Percentiles rank a stretch among this genome's conserved stretches.
Conservation (phyloP, 2,797 vertebrate species). For the Margarornis squamiger region DNA sequence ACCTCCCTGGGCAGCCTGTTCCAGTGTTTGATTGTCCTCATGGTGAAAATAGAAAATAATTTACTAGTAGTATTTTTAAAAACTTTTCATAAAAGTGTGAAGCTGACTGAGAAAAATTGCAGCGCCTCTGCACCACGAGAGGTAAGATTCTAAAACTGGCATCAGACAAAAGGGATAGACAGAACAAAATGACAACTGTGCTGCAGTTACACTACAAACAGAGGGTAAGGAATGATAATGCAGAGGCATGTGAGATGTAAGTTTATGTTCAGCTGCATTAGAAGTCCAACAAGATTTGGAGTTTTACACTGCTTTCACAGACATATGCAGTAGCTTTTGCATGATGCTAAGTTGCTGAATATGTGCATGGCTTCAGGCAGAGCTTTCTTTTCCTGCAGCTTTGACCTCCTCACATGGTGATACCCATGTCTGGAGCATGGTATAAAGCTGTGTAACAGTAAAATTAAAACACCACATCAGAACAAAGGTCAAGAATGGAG, state of each 20-base stretch:
- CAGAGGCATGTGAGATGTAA: background rate
- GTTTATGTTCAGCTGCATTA: background rate
- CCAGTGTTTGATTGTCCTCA: background rate
- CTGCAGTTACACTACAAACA: background rate
- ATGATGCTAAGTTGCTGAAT: background rate
- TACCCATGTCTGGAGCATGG: rapidly evolving
- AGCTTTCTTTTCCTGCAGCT: background rate
- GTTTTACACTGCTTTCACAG: background rate
- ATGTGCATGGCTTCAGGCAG: background rate
- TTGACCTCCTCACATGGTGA: background rate
- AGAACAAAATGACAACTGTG: background rate
- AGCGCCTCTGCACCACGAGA: rapidly evolving
- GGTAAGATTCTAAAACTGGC: background rate
- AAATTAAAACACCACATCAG: background rate
- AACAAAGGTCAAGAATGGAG: background rate
- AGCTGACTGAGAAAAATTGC: background rate
- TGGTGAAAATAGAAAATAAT: background rate
- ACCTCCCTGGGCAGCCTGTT: background rate
- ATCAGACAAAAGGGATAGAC: background rate
- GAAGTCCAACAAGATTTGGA: background rate
- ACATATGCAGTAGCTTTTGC: background rate
- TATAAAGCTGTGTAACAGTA: background rate
- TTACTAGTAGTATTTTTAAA: background rate
- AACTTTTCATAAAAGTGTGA: background rate
- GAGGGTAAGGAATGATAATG: background rate